Evolutionary conservation across 2,113 vertebrate genomes (phyloP).

Genomic region (Notarius quadriscutis): DNA sequence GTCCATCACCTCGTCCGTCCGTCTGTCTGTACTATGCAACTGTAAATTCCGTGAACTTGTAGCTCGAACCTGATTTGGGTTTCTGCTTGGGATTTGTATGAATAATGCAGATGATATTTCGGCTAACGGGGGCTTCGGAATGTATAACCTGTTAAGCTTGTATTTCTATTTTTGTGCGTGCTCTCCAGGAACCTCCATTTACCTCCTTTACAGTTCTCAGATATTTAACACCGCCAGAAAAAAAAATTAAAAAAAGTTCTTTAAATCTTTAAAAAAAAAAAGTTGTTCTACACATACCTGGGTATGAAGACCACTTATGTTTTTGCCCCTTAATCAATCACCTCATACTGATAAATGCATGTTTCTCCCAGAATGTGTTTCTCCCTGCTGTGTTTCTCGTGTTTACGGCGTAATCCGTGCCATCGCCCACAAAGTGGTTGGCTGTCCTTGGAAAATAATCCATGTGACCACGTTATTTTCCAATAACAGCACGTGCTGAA

Average conservation of each 20-base stretch:
- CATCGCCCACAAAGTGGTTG: neutral
- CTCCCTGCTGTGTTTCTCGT: conserved; percentile 15
- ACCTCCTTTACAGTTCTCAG: conserved; percentile 61
- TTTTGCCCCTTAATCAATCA: neutral
- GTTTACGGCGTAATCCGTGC: conserved; percentile 19
- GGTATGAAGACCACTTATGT: neutral
- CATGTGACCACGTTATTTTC: neutral
- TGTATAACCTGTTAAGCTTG: conserved; percentile 52
- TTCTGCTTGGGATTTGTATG: conserved; percentile 75
- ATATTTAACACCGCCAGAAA: conserved; percentile 72
- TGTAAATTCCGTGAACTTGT: conserved; percentile 88
- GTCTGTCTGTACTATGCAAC: conserved; percentile 93
- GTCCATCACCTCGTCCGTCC: conserved; percentile 70
- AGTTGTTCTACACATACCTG: neutral
- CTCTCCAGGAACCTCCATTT: conserved; percentile 67
- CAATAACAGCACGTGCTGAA: neutral
- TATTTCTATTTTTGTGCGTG: conserved; percentile 54
- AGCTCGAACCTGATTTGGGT: conserved; percentile 76
- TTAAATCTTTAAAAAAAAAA: neutral
- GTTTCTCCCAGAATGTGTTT: conserved; percentile 31
- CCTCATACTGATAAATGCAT: conserved; percentile 37
- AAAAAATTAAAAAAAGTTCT: neutral
- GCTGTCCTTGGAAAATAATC: neutral
- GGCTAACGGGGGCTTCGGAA: conserved; percentile 77
- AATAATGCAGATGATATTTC: conserved; percentile 72